Evolutionary conservation across 2,113 vertebrate genomes (phyloP).

Genomic region (Motacilla alba): DNA sequence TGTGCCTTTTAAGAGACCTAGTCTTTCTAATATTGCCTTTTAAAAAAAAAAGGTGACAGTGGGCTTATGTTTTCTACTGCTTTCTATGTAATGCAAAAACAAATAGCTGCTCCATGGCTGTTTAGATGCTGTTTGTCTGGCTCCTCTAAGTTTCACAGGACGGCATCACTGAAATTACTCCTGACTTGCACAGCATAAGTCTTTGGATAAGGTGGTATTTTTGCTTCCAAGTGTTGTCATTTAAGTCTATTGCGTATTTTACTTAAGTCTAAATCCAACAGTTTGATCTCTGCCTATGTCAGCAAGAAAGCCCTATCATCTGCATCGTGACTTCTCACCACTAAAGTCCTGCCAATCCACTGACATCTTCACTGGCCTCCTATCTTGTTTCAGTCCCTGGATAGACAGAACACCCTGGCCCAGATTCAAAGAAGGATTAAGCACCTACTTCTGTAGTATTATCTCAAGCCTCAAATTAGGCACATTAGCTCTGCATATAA

Average conservation of each 20-base stretch:
- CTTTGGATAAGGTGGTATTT: slow-evolving; percentile 29
- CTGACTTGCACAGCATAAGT: not conserved
- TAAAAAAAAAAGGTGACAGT: not conserved
- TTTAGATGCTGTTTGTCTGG: not conserved
- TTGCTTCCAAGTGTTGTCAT: not conserved
- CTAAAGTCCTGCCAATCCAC: slow-evolving; percentile 11
- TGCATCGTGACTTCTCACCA: not conserved
- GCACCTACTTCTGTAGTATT: slow-evolving; percentile 56
- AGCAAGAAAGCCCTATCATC: slow-evolving; percentile 2
- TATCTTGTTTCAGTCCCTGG: slow-evolving; percentile 38
- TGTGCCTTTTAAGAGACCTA: not conserved
- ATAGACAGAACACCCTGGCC: slow-evolving; percentile 26
- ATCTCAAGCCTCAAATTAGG: slow-evolving; percentile 58
- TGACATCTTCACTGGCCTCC: not conserved
- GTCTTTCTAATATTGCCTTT: not conserved
- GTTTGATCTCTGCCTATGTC: slow-evolving; percentile 45
- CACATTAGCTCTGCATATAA: slow-evolving; percentile 28
- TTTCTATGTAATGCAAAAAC: not conserved
- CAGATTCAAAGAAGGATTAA: slow-evolving; percentile 56
- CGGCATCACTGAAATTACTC: not conserved
- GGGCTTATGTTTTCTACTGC: not conserved
- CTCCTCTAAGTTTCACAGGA: not conserved
- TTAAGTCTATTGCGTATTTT: not conserved
- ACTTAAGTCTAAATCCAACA: slow-evolving; percentile 28
- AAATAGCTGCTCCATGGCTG: not conserved